A percentile compares a stretch with the other conserved stretches of the same genome.
Conservation (phyloP, 1,140 invertebrate genomes). For the Drosophila suzukii region DNA sequence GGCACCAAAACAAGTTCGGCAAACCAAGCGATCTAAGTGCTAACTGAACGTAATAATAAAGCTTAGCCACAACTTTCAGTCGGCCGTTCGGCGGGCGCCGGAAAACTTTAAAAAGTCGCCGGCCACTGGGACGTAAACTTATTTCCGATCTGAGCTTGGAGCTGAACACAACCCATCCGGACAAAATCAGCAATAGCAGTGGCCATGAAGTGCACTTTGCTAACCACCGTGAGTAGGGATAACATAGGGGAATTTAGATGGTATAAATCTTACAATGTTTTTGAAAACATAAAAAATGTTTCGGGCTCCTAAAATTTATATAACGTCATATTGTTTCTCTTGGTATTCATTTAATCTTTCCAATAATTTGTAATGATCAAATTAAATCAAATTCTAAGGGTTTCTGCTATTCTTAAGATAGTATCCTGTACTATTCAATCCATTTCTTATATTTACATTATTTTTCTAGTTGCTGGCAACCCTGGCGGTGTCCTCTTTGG, state of each 20-base stretch:
- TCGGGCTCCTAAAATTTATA: not conserved
- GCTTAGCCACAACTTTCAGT: slow-evolving; percentile 59
- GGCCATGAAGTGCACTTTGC: slow-evolving; percentile 69
- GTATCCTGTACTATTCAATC: not conserved
- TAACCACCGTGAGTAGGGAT: slow-evolving; percentile 67
- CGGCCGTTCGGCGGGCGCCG: slow-evolving; percentile 7
- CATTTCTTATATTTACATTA: not conserved
- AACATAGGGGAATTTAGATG: not conserved
- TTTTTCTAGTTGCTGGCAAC: slow-evolving; percentile 36
- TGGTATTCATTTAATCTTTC: not conserved
- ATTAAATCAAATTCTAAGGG: too few relatives aligned
- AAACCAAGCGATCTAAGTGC: slow-evolving; percentile 47
- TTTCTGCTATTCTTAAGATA: too few relatives aligned
- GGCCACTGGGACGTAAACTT: slow-evolving; percentile 52
- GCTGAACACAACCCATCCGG: slow-evolving; percentile 47
- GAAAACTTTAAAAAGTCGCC: slow-evolving; percentile 68
- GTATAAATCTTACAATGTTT: not conserved
- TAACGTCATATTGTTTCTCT: not conserved
- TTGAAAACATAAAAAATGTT: not conserved
- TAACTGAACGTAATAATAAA: slow-evolving; percentile 66
- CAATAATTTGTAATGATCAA: too few relatives aligned
- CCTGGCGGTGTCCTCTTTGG: slow-evolving; percentile 22
- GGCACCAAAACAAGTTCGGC: slow-evolving; percentile 41
- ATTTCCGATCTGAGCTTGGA: slow-evolving; percentile 72
- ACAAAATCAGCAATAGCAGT: slow-evolving; percentile 20